A percentile compares a stretch with the other conserved stretches of the same genome.
phyloP scores from a whole-genome alignment of 92 coral and sea anemone genomes.

The Scolanthus callimorphus region DNA sequence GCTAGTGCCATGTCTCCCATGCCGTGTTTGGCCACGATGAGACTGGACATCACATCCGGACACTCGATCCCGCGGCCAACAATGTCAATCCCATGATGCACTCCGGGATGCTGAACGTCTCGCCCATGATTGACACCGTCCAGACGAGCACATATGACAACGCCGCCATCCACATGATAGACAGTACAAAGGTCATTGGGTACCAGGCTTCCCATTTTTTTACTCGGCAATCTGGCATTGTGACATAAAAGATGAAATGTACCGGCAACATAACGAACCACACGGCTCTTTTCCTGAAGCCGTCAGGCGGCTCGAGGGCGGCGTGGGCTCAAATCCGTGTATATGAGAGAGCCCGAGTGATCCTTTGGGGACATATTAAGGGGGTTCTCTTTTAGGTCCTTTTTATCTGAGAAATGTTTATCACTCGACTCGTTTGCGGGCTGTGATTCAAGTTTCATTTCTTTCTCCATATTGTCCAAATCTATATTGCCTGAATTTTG shows the following conservation, averaged over 20 bases:
- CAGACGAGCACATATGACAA: constrained; percentile 91
- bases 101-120: constrained; percentile 92
- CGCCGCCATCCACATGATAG: constrained; percentile 96
- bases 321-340: constrained; percentile 67
- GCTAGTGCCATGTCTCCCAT: constrained; percentile 99
- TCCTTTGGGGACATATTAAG: too few species aligned
- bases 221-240: constrained; percentile 92
- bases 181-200: constrained; percentile 76
- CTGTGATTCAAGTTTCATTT: too few species aligned
- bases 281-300: constrained; percentile 40
- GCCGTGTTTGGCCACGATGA: constrained; percentile 93
- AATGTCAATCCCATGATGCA: constrained; percentile 99
- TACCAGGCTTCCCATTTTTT: constrained; percentile 94
- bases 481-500: too few species aligned
- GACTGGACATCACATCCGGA: constrained; percentile 99
- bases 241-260: constrained; percentile 64
- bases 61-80: constrained; percentile 97
- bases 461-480: too few species aligned
- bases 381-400: too few species aligned
- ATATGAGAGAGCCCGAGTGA: constrained; percentile 21
- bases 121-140: constrained; percentile 98
- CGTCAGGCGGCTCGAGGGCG: constrained; percentile 71
- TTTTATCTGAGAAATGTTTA: too few species aligned
- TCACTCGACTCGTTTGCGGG: too few species aligned
- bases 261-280: constrained; percentile 88